Evolutionary conservation across 2,888 invertebrate genomes (phyloP), one percentile per base, ranked within the genome.

Genomic region (Furcula furcula): DNA sequence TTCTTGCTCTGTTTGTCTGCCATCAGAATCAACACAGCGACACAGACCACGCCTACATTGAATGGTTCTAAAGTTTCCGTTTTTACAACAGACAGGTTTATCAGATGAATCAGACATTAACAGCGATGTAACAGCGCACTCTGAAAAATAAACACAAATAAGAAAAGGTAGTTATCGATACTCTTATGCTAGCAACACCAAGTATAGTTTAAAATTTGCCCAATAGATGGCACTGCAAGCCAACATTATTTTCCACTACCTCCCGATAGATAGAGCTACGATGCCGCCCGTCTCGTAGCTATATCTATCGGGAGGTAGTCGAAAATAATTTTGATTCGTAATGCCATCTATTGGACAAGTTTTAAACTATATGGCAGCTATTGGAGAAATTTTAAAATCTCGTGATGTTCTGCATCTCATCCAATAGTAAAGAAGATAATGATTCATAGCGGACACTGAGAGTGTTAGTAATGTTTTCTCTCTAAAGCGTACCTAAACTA

Each of bases 31-130:
- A 0, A 93, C 92, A 58, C 94, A 94, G 22, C 90, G 90, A 55
- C 93, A 93, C 16, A 73, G 47, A 0, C 91, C 91, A 1, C 91
- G 84, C 4, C 91, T 86, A 58, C 93, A 93, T 58, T 93, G 93
- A 29, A 91, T 77, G 3, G 60, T 55, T 31, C 91, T 76, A 62
- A 91, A 94, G 65, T 92, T 93, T 7, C 94, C 94, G 64, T 92
- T 92, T 4, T 63, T 55, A 50, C 91, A 91, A 58, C 94, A 94
- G 0, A 80, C 68, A 0, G 93, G 93, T 28, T 80, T 67, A 45
- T 90, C 88, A 1, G 57, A 49, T 0, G 82, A 76, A 28, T 73
- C 64, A 0, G 64, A 57, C 70, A 92, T 75, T 5, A 91, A 34
- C 12, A 75, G 52, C 1, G 77, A 65, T 0, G 92, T 90, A 59